Evolutionary conservation across 2,888 invertebrate genomes (phyloP).

Genomic region (Clanis bilineata): DNA sequence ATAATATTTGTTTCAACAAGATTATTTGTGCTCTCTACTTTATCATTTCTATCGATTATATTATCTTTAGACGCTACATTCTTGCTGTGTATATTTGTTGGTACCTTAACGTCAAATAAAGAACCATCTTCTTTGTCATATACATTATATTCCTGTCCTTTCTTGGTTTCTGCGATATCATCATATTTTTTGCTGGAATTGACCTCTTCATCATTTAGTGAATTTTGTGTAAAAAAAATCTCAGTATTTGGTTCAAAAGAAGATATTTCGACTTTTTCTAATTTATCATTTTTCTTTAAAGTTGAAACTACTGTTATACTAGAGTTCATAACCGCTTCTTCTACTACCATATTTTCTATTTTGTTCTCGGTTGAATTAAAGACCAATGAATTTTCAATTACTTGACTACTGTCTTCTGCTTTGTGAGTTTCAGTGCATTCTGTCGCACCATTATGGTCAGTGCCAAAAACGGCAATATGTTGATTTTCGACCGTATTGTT

Average conservation of each 20-base stretch:
- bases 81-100: neutral
- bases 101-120: neutral
- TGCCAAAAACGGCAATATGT: neutral
- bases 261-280: neutral
- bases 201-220: neutral
- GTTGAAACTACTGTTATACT: neutral
- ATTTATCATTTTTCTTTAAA: neutral
- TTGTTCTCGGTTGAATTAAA: neutral
- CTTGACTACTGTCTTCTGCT: neutral
- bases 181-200: neutral
- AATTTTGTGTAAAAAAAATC: no score
- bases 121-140: neutral
- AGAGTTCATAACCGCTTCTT: neutral
- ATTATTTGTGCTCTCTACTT: neutral
- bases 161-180: neutral
- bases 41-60: neutral
- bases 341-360: neutral
- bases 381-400: neutral
- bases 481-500: neutral
- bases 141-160: neutral
- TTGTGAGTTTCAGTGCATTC: neutral
- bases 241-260: neutral
- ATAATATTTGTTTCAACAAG: neutral
- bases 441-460: neutral
- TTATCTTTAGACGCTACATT: neutral